Conservation (phyloP, 2,797 vertebrate genomes). For the Acrocephalus scirpaceus region DNA sequence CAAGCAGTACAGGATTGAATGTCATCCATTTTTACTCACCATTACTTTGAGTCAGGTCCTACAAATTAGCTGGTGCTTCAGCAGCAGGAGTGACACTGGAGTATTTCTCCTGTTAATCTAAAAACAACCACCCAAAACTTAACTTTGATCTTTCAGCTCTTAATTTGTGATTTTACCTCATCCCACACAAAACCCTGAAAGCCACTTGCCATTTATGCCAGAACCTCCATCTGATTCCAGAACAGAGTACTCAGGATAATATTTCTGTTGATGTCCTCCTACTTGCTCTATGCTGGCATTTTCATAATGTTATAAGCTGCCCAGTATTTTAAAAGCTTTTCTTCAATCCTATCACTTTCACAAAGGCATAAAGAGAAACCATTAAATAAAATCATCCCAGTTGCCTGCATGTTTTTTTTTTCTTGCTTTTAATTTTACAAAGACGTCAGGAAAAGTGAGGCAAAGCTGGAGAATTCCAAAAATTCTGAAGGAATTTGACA, state of each 20-base stretch:
- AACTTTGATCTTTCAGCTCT: not conserved
- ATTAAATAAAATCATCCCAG: not conserved
- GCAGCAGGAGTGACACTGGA: not conserved
- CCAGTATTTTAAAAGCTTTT: not conserved
- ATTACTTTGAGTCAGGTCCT: not conserved
- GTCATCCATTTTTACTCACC: not conserved
- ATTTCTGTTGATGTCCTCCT: not conserved
- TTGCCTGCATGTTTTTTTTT: not conserved
- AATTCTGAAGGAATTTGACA: not conserved
- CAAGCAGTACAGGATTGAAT: not conserved
- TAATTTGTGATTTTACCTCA: not conserved
- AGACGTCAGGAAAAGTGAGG: not conserved
- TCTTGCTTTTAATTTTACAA: not conserved
- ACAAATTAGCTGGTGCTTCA: not conserved
- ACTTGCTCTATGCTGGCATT: not conserved
- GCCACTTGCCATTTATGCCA: not conserved
- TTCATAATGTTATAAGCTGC: not conserved
- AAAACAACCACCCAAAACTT: not conserved
- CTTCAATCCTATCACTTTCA: not conserved
- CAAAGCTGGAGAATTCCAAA: not conserved
- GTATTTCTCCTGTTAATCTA: not conserved
- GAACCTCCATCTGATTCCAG: not conserved
- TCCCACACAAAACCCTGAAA: not conserved
- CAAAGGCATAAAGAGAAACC: not conserved
- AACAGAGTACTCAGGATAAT: not conserved